These are phyloP conservation scores for Cynocephalus volans DNA, from an alignment of 2,113 vertebrate species.

Conservation along the genomic window DNA sequence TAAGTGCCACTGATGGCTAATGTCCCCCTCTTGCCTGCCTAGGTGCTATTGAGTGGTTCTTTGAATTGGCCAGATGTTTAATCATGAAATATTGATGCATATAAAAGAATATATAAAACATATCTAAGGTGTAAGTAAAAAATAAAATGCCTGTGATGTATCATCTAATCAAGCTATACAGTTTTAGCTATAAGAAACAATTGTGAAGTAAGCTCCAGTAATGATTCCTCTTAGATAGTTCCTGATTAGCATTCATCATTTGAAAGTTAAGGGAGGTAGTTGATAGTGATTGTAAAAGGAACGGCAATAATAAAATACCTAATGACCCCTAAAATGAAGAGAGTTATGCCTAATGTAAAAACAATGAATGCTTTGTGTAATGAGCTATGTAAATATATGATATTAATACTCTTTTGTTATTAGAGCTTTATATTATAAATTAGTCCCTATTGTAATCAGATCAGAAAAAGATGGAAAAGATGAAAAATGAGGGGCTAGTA, in stretches of 20 bases:
- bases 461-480: neutral
- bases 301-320: conserved; percentile 50
- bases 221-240: conserved; percentile 57
- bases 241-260: conserved; percentile 2
- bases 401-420: neutral
- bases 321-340: conserved; percentile 50
- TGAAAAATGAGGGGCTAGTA: neutral
- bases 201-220: conserved; percentile 31
- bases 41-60: neutral
- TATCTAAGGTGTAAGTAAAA: conserved; percentile 10
- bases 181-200: conserved; percentile 53
- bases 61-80: conserved; percentile 51
- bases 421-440: conserved; percentile 54
- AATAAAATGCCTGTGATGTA: conserved; percentile 1
- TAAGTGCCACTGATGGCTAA: neutral
- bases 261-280: conserved; percentile 5
- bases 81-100: conserved; percentile 42
- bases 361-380: conserved; percentile 49
- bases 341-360: conserved; percentile 45
- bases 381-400: conserved; percentile 34
- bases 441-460: conserved; percentile 27
- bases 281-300: conserved; percentile 45
- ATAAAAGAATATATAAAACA: neutral
- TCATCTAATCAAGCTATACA: conserved; percentile 39
- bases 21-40: neutral